phyloP scores from a whole-genome alignment of 2,888 invertebrate genomes.

The Rhopalosiphum nymphaeae region DNA sequence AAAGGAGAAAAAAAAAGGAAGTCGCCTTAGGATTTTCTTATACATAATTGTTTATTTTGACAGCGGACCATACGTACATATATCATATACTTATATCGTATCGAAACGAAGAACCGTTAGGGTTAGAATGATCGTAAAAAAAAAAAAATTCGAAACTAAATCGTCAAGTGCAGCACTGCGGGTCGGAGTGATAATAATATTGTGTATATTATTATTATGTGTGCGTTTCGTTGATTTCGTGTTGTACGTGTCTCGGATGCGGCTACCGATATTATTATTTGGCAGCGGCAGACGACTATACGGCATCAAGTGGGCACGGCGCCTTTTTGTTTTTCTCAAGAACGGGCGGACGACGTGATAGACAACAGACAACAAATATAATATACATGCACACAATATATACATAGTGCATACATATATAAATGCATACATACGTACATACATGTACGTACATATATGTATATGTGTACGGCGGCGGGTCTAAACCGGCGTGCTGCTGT shows the following conservation, averaged over 20 bases:
- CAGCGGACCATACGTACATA: slow-evolving; percentile 27
- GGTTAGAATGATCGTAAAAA: neutral
- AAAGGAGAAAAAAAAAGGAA: slow-evolving; percentile 14
- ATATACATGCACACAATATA: neutral
- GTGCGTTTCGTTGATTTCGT: neutral
- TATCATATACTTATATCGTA: neutral
- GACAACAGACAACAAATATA: slow-evolving; percentile 63
- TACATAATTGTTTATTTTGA: slow-evolving; percentile 64
- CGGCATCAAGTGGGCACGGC: slow-evolving; percentile 57
- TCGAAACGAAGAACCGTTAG: slow-evolving; percentile 56
- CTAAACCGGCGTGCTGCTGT: slow-evolving; percentile 26
- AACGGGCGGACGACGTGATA: slow-evolving; percentile 41
- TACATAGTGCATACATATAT: neutral
- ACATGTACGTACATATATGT: neutral
- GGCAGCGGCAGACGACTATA: slow-evolving; percentile 12
- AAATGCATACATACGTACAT: neutral
- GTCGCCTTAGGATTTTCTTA: slow-evolving; percentile 45
- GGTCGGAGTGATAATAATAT: neutral
- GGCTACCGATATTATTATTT: slow-evolving; percentile 48
- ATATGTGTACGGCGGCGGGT: neutral
- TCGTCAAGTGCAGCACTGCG: neutral
- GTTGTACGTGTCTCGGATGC: neutral
- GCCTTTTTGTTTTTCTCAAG: slow-evolving; percentile 64
- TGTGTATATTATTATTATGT: neutral
- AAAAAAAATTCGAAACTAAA: neutral